A percentile compares a stretch with the other conserved stretches of the same genome.
Evolutionary conservation across 2,797 vertebrate species (phyloP).

Genomic region (Bryconaethiops microstoma): DNA sequence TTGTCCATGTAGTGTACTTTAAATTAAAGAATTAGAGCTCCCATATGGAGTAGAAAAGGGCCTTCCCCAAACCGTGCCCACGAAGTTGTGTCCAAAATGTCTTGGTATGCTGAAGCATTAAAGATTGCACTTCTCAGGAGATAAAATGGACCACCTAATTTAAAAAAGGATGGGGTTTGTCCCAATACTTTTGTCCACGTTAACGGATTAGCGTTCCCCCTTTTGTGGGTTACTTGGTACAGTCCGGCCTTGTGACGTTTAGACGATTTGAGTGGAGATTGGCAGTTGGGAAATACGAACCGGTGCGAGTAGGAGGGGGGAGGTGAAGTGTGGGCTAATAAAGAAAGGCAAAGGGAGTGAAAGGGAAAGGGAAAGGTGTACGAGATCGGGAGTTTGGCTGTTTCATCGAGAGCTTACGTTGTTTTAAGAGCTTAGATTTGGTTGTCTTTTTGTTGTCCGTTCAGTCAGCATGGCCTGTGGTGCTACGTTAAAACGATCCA

Average conservation of each 20-base stretch:
- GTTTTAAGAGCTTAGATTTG: background rate
- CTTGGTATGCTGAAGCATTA: no score
- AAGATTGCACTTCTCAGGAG: no score
- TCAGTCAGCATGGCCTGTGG: conserved; percentile 85
- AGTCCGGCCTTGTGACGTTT: conserved; percentile 73
- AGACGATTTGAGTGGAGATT: conserved; percentile 69
- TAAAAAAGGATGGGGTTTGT: no score
- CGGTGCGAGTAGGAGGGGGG: conserved; percentile 69
- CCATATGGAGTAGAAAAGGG: no score
- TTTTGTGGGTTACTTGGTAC: conserved; percentile 63
- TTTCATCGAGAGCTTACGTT: conserved; percentile 12
- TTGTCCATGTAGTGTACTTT: no score
- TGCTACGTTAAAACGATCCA: conserved; percentile 90
- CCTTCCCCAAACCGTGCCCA: no score
- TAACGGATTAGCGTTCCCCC: background rate
- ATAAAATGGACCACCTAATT: no score
- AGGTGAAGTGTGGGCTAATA: conserved; percentile 25
- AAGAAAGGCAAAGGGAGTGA: conserved; percentile 27
- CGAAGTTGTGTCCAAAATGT: no score
- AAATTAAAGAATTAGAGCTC: no score
- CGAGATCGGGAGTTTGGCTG: background rate
- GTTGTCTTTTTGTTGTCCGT: conserved; percentile 40
- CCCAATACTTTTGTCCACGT: no score
- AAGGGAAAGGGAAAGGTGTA: background rate
- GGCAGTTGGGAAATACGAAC: conserved; percentile 68